Evolutionary conservation across 2,113 vertebrate species (phyloP).

Genomic region (Hydrochoerus hydrochaeris): DNA sequence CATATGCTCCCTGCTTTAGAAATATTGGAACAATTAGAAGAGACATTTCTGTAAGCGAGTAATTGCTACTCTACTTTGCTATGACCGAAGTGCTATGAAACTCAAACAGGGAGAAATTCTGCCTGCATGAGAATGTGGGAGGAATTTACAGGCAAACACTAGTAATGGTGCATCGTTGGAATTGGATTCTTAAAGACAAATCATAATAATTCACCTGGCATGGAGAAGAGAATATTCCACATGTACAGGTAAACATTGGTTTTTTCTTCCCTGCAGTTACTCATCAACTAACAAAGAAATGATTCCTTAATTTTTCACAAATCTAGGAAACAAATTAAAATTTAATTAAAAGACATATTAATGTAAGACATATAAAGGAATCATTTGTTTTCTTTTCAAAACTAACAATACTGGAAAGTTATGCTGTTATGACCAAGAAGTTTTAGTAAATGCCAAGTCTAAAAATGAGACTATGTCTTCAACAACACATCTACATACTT

Average conservation of each 20-base stretch:
- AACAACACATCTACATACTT: neutral
- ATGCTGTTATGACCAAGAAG: neutral
- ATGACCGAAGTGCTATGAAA: neutral
- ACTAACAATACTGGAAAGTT: neutral
- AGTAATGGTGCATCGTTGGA: neutral
- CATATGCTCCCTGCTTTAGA: constrained; percentile 41
- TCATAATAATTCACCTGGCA: neutral
- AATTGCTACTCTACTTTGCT: neutral
- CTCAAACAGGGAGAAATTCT: neutral
- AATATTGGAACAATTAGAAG: constrained; percentile 51
- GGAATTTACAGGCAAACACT: neutral
- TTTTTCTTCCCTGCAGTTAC: neutral
- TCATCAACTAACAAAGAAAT: neutral
- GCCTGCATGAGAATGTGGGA: neutral
- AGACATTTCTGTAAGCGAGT: constrained; percentile 32
- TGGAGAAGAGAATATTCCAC: neutral
- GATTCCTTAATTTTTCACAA: neutral
- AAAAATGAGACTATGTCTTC: neutral
- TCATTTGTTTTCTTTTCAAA: neutral
- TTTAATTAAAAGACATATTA: neutral
- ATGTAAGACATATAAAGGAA: neutral
- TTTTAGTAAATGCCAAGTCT: neutral
- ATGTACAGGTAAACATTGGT: neutral
- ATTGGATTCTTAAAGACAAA: neutral
- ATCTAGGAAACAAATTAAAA: neutral